phyloP scores from a whole-genome alignment of 2,113 vertebrate genomes.

The Crypturellus undulatus region DNA sequence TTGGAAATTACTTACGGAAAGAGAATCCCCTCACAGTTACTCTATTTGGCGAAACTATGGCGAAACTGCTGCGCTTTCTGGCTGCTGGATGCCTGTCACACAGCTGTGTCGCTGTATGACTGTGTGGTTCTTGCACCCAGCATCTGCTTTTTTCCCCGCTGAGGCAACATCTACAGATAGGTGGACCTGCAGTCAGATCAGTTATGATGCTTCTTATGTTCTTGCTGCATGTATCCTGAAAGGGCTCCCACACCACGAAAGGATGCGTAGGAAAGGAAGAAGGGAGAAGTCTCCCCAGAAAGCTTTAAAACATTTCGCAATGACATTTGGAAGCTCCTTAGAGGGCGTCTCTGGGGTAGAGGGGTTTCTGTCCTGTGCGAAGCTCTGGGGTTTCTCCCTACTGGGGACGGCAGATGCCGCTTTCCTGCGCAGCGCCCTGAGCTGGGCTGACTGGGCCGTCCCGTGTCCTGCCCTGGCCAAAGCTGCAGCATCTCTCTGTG shows the following conservation, averaged over 20 bases:
- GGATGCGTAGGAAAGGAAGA: neutral
- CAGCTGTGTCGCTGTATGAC: neutral
- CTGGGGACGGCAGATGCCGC: neutral
- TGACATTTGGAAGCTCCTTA: too few species aligned
- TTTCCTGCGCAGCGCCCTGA: neutral
- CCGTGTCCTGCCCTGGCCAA: neutral
- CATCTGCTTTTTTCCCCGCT: neutral
- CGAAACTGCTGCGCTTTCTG: neutral
- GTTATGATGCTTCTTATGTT: neutral
- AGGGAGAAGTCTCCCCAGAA: neutral
- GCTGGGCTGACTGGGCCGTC: neutral
- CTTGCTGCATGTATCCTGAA: neutral
- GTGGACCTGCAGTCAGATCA: neutral
- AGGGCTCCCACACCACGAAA: neutral
- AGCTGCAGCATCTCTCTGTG: neutral
- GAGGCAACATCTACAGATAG: neutral
- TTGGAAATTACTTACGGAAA: neutral
- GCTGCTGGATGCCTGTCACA: neutral
- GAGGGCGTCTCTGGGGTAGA: too few species aligned
- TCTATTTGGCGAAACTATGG: accelerated
- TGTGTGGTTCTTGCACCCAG: neutral
- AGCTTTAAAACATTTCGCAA: neutral
- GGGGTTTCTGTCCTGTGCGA: too few species aligned
- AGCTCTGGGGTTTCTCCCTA: neutral
- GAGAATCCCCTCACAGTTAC: neutral